Percentiles rank a stretch among this genome's conserved stretches.
Evolutionary conservation across 1,140 invertebrate genomes (phyloP).

Genomic region (Ditylenchus dipsaci): DNA sequence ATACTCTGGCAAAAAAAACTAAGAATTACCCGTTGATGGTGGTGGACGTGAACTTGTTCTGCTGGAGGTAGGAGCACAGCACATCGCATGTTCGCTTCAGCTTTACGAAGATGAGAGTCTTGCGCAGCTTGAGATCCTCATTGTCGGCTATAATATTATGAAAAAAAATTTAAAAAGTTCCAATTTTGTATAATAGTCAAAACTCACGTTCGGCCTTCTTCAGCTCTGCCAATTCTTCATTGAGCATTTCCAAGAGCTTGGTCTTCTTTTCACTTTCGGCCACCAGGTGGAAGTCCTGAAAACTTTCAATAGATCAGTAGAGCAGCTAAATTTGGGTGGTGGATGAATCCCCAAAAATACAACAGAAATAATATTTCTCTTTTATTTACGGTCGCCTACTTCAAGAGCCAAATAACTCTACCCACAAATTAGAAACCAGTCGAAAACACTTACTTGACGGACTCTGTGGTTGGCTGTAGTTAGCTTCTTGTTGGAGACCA

Average conservation of each 20-base stretch:
- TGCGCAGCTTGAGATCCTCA: not conserved
- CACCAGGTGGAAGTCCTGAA: not conserved
- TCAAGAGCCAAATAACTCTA: no score
- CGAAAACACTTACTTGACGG: not conserved
- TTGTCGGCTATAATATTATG: not conserved
- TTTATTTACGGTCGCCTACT: no score
- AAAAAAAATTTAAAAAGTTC: conserved; percentile 10
- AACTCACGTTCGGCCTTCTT: not conserved
- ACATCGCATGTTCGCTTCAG: not conserved
- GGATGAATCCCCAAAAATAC: no score
- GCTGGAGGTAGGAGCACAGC: not conserved
- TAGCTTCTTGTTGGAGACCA: conserved; percentile 10
- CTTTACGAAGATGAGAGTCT: conserved; percentile 8
- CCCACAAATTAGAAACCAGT: no score
- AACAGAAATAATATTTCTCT: no score
- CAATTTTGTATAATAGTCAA: not conserved
- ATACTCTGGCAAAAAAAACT: no score
- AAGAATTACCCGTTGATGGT: conserved; percentile 3
- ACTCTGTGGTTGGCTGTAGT: conserved; percentile 11
- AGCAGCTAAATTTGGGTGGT: no score
- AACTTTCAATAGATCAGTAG: no score
- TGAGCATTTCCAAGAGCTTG: conserved; percentile 4
- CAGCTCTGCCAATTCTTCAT: not conserved
- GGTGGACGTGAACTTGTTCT: conserved; percentile 4
- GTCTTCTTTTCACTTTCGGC: conserved; percentile 6